phyloP scores from a whole-genome alignment of 2,888 invertebrate species.

The Ormia ochracea region DNA sequence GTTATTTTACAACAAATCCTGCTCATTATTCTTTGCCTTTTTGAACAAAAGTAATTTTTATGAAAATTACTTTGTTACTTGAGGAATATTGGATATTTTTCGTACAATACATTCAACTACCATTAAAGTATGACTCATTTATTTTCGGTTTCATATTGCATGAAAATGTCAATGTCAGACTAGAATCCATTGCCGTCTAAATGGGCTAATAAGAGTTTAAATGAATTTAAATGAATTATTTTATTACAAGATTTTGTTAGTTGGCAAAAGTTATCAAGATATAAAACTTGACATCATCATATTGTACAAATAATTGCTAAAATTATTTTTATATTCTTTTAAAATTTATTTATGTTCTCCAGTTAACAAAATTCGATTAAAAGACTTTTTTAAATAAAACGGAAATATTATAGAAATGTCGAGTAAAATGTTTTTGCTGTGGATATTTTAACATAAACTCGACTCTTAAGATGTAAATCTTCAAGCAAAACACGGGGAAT shows the following conservation, averaged over 20 bases:
- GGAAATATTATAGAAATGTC: no score
- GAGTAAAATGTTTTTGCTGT: no score
- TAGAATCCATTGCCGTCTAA: conserved; percentile 35
- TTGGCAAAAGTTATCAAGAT: neutral
- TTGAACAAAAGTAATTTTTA: conserved; percentile 15
- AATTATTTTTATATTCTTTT: no score
- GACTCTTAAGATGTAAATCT: no score
- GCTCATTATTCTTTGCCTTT: conserved; percentile 1
- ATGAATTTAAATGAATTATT: conserved; percentile 3
- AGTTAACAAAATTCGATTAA: no score
- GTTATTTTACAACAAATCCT: conserved; percentile 44
- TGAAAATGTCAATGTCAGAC: conserved; percentile 56
- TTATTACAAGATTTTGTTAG: neutral
- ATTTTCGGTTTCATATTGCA: conserved; percentile 50
- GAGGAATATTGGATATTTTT: neutral
- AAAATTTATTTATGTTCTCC: no score
- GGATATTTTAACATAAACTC: no score
- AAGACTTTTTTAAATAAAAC: no score
- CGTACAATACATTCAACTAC: neutral
- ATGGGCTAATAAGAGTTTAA: conserved; percentile 25
- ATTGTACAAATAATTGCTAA: neutral
- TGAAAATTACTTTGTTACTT: conserved; percentile 27
- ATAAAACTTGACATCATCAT: neutral
- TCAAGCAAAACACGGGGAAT: no score
- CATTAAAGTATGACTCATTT: conserved; percentile 36